Conservation (phyloP, 2,797 vertebrate genomes). For the Diplodus puntazzo region DNA sequence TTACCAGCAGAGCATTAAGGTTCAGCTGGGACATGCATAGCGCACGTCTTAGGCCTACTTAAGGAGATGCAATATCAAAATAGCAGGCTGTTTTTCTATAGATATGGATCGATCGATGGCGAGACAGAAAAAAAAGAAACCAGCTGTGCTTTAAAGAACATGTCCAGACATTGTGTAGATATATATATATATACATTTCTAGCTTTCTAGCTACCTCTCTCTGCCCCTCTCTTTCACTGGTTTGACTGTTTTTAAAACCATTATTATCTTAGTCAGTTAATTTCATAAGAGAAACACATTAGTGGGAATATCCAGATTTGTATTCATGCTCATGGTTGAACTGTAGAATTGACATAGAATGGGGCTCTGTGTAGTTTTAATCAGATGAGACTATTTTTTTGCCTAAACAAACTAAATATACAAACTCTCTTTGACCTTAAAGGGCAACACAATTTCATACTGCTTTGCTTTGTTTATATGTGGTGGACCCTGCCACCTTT, state of each 20-base stretch:
- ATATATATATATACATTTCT: background rate
- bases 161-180: conserved; percentile 56
- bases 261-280: background rate
- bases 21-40: background rate
- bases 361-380: too few relatives aligned
- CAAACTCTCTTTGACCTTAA: too few relatives aligned
- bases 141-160: conserved; percentile 54
- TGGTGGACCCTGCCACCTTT: too few relatives aligned
- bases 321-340: background rate
- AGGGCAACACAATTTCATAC: too few relatives aligned
- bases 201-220: background rate
- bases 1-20: background rate
- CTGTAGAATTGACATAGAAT: background rate
- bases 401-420: too few relatives aligned
- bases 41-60: background rate
- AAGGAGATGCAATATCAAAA: background rate
- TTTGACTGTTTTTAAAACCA: background rate
- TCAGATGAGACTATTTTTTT: too few relatives aligned
- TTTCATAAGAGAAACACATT: background rate
- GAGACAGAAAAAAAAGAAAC: conserved; percentile 4
- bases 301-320: background rate
- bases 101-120: conserved; percentile 10
- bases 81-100: background rate
- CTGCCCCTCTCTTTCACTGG: too few relatives aligned
- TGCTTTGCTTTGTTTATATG: too few relatives aligned